These are phyloP conservation scores for Agrochola macilenta DNA, from an alignment of 2,888 invertebrate genomes.

Conservation along the genomic window DNA sequence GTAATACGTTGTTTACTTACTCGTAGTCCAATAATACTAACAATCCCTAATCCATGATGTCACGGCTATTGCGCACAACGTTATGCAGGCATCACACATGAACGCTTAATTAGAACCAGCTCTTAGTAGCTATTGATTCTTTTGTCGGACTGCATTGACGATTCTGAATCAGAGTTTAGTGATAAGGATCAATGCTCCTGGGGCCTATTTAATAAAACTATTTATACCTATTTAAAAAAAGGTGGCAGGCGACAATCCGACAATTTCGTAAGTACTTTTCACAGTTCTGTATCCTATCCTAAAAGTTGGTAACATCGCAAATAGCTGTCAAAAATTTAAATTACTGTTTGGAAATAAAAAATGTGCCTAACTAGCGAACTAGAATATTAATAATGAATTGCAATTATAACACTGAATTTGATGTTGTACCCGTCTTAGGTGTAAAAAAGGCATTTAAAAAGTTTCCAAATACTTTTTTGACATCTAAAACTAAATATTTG, in stretches of 20 bases:
- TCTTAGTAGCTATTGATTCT: neutral
- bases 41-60: neutral
- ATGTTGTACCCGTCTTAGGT: too few species aligned
- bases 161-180: neutral
- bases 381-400: too few species aligned
- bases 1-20: neutral
- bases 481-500: too few species aligned
- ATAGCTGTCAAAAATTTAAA: too few species aligned
- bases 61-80: conserved; percentile 12
- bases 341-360: too few species aligned
- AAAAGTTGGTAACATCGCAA: too few species aligned
- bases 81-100: conserved; percentile 3
- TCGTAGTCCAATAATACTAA: conserved; percentile 6
- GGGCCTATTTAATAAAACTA: neutral
- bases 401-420: too few species aligned
- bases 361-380: too few species aligned
- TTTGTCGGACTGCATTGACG: conserved; percentile 2
- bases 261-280: neutral
- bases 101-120: conserved; percentile 19
- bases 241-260: neutral
- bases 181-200: neutral
- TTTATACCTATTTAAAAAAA: too few species aligned
- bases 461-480: too few species aligned
- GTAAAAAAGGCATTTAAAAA: too few species aligned
- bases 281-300: neutral